These are phyloP conservation scores for Parelbella ahira DNA, from an alignment of 2,888 invertebrate species.

Conservation along the genomic window DNA sequence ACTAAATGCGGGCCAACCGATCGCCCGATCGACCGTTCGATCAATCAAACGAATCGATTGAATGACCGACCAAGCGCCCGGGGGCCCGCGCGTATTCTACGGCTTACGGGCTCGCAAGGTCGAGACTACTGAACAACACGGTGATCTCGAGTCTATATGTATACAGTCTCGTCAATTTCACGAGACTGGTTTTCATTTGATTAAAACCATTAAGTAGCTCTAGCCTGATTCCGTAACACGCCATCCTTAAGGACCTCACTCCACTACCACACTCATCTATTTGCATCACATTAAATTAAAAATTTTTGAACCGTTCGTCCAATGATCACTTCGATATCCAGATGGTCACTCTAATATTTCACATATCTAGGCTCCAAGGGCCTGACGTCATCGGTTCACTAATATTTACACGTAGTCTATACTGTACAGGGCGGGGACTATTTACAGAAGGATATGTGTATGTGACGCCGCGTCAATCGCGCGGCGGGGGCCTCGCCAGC, in stretches of 20 bases:
- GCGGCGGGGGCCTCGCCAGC: constrained; percentile 56
- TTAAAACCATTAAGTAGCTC: constrained; percentile 14
- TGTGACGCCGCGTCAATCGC: constrained; percentile 50
- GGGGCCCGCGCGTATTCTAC: constrained; percentile 22
- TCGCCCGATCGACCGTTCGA: constrained; percentile 5
- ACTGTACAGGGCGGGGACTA: constrained; percentile 32
- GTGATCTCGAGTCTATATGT: constrained; percentile 7
- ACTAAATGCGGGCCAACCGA: constrained; percentile 24
- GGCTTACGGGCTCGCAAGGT: constrained; percentile 17
- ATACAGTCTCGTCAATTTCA: neutral
- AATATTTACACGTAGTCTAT: constrained; percentile 33
- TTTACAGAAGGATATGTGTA: constrained; percentile 46
- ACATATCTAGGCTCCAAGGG: constrained; percentile 22
- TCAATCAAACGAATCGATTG: neutral
- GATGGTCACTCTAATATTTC: constrained; percentile 8
- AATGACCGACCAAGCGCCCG: constrained; percentile 16
- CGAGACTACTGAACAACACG: constrained; percentile 13
- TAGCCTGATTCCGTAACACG: constrained; percentile 1
- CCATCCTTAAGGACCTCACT: neutral
- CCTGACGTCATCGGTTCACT: constrained; percentile 28
- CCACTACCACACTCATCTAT: neutral
- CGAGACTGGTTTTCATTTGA: constrained; percentile 1
- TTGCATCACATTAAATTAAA: constrained; percentile 10
- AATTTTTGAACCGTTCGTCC: constrained; percentile 7
- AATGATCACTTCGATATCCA: neutral